Evolutionary conservation across 2,113 vertebrate genomes (phyloP).

Genomic region (Apodemus sylvaticus): DNA sequence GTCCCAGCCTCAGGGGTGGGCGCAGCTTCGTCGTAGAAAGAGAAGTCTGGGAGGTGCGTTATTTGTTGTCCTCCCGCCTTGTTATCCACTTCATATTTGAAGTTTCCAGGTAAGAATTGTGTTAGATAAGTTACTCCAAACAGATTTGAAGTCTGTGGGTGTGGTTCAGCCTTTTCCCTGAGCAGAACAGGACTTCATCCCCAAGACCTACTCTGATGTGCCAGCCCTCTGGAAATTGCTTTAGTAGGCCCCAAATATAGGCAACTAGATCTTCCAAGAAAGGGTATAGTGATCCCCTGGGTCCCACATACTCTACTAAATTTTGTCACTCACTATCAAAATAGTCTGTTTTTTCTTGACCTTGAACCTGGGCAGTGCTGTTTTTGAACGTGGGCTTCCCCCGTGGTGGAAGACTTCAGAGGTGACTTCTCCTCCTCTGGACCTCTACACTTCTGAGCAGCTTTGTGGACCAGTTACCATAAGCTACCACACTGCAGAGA

Average conservation of each 20-base stretch:
- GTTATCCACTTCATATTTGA: not conserved
- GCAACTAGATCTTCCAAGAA: not conserved
- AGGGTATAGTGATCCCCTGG: not conserved
- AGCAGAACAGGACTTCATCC: not conserved
- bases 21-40: not conserved
- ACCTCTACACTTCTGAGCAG: not conserved
- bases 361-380: not conserved
- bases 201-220: not conserved
- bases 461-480: fast-evolving
- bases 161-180: not conserved
- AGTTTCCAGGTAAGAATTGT: not conserved
- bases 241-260: not conserved
- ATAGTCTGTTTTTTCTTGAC: not conserved
- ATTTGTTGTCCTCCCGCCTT: not conserved
- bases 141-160: not conserved
- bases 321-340: not conserved
- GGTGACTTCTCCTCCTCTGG: not conserved
- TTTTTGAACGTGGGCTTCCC: not conserved
- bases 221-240: not conserved
- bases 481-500: not conserved
- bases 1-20: not conserved
- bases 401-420: not conserved
- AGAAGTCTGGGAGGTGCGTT: not conserved
- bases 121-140: not conserved
- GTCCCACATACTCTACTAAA: not conserved